phyloP scores from a whole-genome alignment of 2,113 vertebrate species.

The Psilopsiagon aurifrons region DNA sequence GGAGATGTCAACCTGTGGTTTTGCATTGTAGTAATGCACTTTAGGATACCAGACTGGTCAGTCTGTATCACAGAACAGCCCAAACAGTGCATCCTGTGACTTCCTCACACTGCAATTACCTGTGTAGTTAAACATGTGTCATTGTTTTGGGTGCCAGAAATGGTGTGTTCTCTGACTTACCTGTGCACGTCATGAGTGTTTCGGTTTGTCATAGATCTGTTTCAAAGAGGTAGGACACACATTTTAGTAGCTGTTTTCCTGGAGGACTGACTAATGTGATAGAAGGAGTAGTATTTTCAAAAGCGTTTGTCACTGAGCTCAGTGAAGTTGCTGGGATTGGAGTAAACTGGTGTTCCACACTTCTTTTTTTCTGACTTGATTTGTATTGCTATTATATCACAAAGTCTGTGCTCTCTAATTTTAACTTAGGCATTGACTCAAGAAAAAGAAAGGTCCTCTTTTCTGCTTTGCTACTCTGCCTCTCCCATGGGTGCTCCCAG shows the following conservation, averaged over 20 bases:
- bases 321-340: neutral
- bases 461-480: neutral
- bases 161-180: neutral
- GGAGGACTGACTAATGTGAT: neutral
- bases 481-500: neutral
- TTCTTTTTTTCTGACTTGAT: neutral
- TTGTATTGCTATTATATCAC: neutral
- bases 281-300: neutral
- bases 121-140: neutral
- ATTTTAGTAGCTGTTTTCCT: neutral
- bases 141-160: neutral
- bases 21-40: fast-evolving
- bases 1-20: neutral
- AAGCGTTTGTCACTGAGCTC: neutral
- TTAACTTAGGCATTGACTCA: neutral
- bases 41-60: neutral
- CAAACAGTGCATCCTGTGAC: neutral
- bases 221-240: neutral
- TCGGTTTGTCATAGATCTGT: neutral
- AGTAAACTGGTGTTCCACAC: fast-evolving
- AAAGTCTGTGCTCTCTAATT: neutral
- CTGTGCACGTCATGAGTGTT: neutral
- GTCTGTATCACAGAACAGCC: neutral
- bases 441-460: neutral
- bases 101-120: neutral